phyloP scores from a whole-genome alignment of 2,888 invertebrate species.

The Drosophila rellima region DNA sequence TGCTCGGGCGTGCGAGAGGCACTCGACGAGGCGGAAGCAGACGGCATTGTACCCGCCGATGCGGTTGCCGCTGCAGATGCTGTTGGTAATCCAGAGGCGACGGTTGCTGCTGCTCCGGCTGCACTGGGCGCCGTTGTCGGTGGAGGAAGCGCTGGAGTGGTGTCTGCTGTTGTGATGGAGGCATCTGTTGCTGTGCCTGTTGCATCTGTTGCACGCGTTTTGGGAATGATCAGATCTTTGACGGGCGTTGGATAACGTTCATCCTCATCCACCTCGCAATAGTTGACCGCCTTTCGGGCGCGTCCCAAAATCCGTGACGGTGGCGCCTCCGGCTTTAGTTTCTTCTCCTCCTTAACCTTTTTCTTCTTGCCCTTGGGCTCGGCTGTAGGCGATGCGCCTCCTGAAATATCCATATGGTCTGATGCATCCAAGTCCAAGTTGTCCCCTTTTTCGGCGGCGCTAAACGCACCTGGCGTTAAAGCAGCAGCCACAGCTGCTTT shows the following conservation, averaged over 20 bases:
- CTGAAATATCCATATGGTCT: conserved; percentile 27
- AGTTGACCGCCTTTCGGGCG: conserved; percentile 88
- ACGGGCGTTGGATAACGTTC: conserved; percentile 84
- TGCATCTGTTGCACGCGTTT: conserved; percentile 65
- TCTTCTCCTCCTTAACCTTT: conserved; percentile 84
- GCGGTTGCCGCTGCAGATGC: conserved; percentile 17
- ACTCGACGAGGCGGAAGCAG: conserved; percentile 59
- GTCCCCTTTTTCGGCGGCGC: conserved; percentile 29
- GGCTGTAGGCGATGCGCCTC: conserved; percentile 53
- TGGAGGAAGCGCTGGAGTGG: conserved; percentile 60
- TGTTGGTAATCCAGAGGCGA: conserved; percentile 5
- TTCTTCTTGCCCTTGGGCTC: conserved; percentile 68
- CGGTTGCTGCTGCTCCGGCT: conserved; percentile 45
- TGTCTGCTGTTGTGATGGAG: conserved; percentile 66
- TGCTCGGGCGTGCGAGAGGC: conserved; percentile 86
- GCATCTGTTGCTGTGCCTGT: conserved; percentile 35
- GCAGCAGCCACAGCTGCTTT: conserved; percentile 45
- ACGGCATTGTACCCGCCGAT: conserved; percentile 47
- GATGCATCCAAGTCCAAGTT: conserved; percentile 44
- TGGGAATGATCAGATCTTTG: conserved; percentile 86
- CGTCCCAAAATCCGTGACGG: conserved; percentile 85
- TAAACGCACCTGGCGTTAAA: conserved; percentile 69
- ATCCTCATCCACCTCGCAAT: conserved; percentile 87
- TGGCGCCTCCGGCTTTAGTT: conserved; percentile 83
- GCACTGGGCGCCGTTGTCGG: conserved; percentile 64